Conservation (phyloP, 2,888 invertebrate species). For the Laothoe populi region DNA sequence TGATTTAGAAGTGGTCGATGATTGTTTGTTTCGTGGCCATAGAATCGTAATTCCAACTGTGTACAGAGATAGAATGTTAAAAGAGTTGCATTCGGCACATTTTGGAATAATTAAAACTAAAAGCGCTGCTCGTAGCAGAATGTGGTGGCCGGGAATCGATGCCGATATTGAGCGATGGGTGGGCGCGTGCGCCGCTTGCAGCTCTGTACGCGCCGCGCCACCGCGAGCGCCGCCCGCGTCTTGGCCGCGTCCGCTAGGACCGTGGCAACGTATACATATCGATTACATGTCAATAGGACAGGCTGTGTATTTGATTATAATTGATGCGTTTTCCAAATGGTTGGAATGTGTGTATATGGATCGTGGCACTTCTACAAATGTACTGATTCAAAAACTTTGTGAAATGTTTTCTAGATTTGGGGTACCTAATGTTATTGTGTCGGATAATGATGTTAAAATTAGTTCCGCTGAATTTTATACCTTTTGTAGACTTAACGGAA, state of each 20-base stretch:
- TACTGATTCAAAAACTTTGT: background rate
- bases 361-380: background rate
- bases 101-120: constrained; percentile 18
- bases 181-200: background rate
- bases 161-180: background rate
- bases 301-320: background rate
- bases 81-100: no score
- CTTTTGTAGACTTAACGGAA: background rate
- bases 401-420: background rate
- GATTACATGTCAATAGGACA: background rate
- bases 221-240: background rate
- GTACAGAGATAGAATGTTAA: constrained; percentile 16
- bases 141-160: no score
- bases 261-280: background rate
- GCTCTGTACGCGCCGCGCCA: background rate
- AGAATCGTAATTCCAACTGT: constrained; percentile 11
- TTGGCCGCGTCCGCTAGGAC: no score
- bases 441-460: background rate
- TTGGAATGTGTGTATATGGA: background rate
- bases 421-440: no score
- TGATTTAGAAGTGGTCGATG: constrained; percentile 34
- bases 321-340: background rate
- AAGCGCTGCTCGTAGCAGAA: constrained; percentile 6
- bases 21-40: constrained; percentile 31
- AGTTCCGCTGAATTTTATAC: background rate